A percentile compares a stretch with the other conserved stretches of the same genome.
phyloP scores from a whole-genome alignment of 2,797 vertebrate genomes.

The Crax fasciolata region DNA sequence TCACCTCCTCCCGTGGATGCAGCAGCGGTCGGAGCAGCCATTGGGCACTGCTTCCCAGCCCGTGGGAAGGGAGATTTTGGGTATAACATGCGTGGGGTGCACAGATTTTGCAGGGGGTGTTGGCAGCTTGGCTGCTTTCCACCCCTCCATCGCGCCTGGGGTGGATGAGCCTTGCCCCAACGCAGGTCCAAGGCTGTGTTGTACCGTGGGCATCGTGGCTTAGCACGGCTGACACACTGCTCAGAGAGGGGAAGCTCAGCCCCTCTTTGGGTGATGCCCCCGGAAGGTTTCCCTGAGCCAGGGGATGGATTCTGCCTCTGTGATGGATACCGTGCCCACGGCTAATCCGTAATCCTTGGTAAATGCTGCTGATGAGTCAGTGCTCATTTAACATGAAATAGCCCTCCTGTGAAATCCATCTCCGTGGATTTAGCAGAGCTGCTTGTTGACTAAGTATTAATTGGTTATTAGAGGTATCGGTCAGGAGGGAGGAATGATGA shows the following conservation, averaged over 20 bases:
- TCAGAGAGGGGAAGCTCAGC: accelerated
- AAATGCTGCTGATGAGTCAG: slow-evolving; percentile 74
- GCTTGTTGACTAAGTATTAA: slow-evolving; percentile 70
- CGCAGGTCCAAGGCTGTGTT: accelerated
- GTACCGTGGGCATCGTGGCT: accelerated
- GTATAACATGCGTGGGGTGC: neutral
- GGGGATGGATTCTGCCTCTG: neutral
- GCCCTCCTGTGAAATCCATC: slow-evolving; percentile 66
- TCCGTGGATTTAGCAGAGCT: slow-evolving; percentile 51
- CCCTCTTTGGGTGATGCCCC: neutral
- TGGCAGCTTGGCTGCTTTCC: neutral
- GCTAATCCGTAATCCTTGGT: slow-evolving; percentile 75
- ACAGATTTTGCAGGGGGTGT: neutral
- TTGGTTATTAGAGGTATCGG: slow-evolving; percentile 58
- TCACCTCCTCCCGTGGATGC: slow-evolving; percentile 73
- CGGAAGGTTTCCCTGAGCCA: accelerated
- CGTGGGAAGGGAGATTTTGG: neutral
- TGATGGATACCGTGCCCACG: slow-evolving; percentile 36
- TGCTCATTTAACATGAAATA: slow-evolving; percentile 72
- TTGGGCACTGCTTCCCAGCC: neutral
- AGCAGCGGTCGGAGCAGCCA: neutral
- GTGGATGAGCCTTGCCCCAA: accelerated
- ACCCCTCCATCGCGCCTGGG: neutral
- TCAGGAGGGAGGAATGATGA: neutral
- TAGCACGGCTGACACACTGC: accelerated